phyloP scores from a whole-genome alignment of 2,888 invertebrate genomes.

The Aleiodes leptofemur region DNA sequence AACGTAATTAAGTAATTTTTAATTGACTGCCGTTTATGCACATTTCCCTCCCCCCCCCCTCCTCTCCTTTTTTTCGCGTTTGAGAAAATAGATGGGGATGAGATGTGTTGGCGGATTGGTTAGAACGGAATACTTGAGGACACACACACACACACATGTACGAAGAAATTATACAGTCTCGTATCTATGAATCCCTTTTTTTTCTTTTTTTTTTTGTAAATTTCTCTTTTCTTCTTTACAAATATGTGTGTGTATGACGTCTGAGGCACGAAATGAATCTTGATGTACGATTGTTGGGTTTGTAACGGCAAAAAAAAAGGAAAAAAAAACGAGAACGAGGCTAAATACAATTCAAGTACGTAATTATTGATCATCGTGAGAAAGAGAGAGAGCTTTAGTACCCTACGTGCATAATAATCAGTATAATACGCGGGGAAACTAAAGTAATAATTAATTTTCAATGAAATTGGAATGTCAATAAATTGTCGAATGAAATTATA shows the following conservation, averaged over 20 bases:
- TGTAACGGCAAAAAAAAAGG: not conserved
- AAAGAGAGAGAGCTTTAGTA: conserved; percentile 2
- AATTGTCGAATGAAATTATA: not conserved
- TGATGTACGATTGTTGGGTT: conserved; percentile 5
- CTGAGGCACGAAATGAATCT: conserved; percentile 18
- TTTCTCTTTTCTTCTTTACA: conserved; percentile 3
- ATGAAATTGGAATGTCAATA: conserved; percentile 2
- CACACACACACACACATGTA: not conserved
- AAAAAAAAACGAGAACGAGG: not conserved
- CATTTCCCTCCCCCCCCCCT: conserved; percentile 42
- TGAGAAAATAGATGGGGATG: conserved; percentile 41
- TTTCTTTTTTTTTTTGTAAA: not conserved
- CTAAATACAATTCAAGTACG: conserved; percentile 6
- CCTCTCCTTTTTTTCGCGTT: conserved; percentile 45
- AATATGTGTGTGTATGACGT: conserved; percentile 5
- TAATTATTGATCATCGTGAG: conserved; percentile 24
- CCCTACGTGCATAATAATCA: conserved; percentile 45
- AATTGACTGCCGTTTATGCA: conserved; percentile 77
- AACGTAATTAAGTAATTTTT: conserved; percentile 83
- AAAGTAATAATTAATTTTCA: conserved; percentile 29
- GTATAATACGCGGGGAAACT: conserved; percentile 49
- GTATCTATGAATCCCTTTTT: conserved; percentile 15
- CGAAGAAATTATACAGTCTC: not conserved
- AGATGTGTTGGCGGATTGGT: conserved; percentile 21
- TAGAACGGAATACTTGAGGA: conserved; percentile 6